Conservation (phyloP, 2,797 vertebrate genomes). For the Sebastes diploproa region DNA sequence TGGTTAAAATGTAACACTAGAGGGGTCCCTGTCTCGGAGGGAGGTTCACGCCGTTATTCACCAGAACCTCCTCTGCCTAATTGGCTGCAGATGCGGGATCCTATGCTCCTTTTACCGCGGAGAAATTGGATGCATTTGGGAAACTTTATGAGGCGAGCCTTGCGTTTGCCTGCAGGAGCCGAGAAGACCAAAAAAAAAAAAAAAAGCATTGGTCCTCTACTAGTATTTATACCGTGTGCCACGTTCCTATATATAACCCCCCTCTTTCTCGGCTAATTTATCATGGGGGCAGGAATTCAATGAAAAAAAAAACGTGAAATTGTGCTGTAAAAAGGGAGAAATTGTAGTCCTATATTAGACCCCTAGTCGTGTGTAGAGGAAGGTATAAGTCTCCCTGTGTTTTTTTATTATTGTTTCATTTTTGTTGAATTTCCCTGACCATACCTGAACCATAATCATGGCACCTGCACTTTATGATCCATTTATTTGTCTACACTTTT, state of each 20-base stretch:
- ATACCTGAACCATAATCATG: too few species aligned
- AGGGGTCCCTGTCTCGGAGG: slow-evolving; percentile 80
- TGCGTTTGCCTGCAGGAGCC: slow-evolving; percentile 69
- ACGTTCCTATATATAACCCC: slow-evolving; percentile 51
- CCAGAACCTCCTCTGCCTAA: slow-evolving; percentile 81
- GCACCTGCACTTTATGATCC: too few species aligned
- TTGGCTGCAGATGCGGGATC: slow-evolving; percentile 85
- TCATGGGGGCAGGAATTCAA: slow-evolving; percentile 13
- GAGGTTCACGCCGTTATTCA: slow-evolving; percentile 83
- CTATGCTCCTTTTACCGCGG: slow-evolving; percentile 77
- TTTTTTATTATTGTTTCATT: neutral
- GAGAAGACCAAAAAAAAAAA: slow-evolving; percentile 9
- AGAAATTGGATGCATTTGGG: slow-evolving; percentile 83
- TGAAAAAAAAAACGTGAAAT: slow-evolving; percentile 24
- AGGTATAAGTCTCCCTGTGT: neutral
- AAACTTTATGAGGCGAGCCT: slow-evolving; percentile 80
- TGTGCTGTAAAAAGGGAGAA: slow-evolving; percentile 1
- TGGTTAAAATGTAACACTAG: slow-evolving; percentile 85
- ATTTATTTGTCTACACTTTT: too few species aligned
- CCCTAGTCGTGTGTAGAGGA: neutral
- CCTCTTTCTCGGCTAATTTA: slow-evolving; percentile 42
- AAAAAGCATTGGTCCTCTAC: slow-evolving; percentile 32
- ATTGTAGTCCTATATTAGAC: neutral
- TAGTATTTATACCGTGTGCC: slow-evolving; percentile 60
- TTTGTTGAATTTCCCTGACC: neutral